Evolutionary conservation across 2,113 vertebrate species (phyloP).

Genomic region (Thermophis baileyi): DNA sequence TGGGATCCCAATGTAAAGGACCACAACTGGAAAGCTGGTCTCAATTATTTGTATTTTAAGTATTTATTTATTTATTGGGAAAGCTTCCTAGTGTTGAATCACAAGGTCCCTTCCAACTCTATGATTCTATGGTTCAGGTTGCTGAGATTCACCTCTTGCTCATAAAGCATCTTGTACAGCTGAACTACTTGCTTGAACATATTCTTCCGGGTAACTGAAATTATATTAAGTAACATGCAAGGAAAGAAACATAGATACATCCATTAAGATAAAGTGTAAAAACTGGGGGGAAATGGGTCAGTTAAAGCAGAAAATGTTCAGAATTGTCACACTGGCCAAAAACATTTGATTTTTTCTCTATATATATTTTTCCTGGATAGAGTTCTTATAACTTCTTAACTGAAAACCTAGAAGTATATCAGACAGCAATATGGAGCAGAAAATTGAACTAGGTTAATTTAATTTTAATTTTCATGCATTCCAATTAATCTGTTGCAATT

Average conservation of each 20-base stretch:
- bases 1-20: not conserved
- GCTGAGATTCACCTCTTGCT: not conserved
- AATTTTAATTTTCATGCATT: constrained; percentile 13
- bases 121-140: not conserved
- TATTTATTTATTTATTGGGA: not conserved
- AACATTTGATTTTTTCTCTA: not conserved
- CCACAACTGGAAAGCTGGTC: not conserved
- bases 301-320: not conserved
- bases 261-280: not conserved
- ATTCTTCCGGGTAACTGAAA: not conserved
- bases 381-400: not conserved
- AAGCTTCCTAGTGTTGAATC: not conserved
- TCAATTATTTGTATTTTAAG: not conserved
- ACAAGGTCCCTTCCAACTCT: not conserved
- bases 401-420: not conserved
- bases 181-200: not conserved
- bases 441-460: constrained; percentile 8
- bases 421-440: not conserved
- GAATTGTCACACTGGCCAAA: not conserved
- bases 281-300: not conserved
- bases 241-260: not conserved
- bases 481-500: constrained; percentile 15
- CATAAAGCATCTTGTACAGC: not conserved
- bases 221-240: not conserved
- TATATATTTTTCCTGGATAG: not conserved